Percentiles rank a stretch among this genome's conserved stretches.
Evolutionary conservation across 2,888 invertebrate species (phyloP).

Genomic region (Tromatobia lineatoria): DNA sequence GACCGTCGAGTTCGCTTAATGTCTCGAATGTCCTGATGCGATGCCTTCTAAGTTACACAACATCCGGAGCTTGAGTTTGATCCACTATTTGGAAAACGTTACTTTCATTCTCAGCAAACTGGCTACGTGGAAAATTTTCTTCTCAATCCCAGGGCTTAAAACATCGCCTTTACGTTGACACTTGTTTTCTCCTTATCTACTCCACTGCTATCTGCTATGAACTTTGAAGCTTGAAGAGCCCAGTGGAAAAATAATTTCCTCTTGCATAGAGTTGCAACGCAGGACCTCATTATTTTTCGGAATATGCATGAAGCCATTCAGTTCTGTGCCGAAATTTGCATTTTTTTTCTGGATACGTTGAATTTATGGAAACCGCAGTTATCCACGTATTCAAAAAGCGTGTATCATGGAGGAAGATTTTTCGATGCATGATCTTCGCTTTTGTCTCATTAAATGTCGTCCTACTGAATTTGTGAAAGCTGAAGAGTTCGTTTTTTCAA

Average conservation of each 20-base stretch:
- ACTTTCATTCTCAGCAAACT: neutral
- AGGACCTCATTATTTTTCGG: neutral
- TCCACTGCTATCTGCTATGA: neutral
- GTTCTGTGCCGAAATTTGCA: neutral
- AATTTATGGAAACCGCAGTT: neutral
- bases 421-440: neutral
- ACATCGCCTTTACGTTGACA: neutral
- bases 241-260: neutral
- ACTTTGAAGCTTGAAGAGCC: constrained; percentile 7
- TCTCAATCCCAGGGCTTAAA: neutral
- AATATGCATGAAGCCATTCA: neutral
- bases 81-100: constrained; percentile 34
- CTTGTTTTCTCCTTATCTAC: neutral
- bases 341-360: neutral
- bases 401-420: neutral
- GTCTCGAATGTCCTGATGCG: constrained; percentile 32
- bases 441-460: neutral
- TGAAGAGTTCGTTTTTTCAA: neutral
- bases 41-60: constrained; percentile 47
- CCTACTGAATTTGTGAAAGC: neutral
- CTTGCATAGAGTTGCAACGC: neutral
- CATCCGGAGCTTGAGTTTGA: constrained; percentile 46
- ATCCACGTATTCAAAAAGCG: neutral
- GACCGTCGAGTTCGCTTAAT: constrained; percentile 47
- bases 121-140: neutral